phyloP scores from a whole-genome alignment of 2,888 invertebrate genomes.

The Prenolepis imparis region DNA sequence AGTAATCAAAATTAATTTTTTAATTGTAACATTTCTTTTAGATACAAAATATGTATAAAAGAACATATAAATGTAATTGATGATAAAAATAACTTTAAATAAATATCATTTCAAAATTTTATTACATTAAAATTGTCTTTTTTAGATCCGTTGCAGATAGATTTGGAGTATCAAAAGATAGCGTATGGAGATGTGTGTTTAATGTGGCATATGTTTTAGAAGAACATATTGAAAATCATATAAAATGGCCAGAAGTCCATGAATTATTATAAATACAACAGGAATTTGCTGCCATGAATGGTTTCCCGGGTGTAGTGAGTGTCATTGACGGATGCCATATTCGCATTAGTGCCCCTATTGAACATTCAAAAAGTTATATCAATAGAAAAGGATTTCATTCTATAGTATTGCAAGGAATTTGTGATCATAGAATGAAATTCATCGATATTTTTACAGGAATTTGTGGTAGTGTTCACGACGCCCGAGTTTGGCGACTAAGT shows the following conservation, averaged over 20 bases:
- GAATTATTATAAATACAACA: neutral
- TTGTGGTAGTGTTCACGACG: too few species aligned
- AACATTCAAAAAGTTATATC: too few species aligned
- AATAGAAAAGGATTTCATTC: too few species aligned
- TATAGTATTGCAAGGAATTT: too few species aligned
- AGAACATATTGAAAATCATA: neutral
- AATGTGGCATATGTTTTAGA: slow-evolving; percentile 1
- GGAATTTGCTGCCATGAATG: slow-evolving; percentile 8
- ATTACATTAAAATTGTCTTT: neutral
- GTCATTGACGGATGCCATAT: too few species aligned
- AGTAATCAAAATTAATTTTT: neutral
- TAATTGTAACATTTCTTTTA: neutral
- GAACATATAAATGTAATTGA: neutral
- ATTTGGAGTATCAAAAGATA: neutral
- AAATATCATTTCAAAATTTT: neutral
- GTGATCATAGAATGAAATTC: too few species aligned
- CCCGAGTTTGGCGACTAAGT: too few species aligned
- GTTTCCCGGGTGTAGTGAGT: too few species aligned
- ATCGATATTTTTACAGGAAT: too few species aligned
- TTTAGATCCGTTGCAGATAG: slow-evolving; percentile 8
- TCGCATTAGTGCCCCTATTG: too few species aligned
- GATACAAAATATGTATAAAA: neutral
- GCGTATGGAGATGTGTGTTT: slow-evolving; percentile 8
- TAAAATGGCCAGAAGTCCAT: slow-evolving; percentile 11
- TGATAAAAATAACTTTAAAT: too few species aligned